These are phyloP conservation scores for Sitta carolinensis DNA, from an alignment of 2,797 vertebrate species.

Conservation along the genomic window DNA sequence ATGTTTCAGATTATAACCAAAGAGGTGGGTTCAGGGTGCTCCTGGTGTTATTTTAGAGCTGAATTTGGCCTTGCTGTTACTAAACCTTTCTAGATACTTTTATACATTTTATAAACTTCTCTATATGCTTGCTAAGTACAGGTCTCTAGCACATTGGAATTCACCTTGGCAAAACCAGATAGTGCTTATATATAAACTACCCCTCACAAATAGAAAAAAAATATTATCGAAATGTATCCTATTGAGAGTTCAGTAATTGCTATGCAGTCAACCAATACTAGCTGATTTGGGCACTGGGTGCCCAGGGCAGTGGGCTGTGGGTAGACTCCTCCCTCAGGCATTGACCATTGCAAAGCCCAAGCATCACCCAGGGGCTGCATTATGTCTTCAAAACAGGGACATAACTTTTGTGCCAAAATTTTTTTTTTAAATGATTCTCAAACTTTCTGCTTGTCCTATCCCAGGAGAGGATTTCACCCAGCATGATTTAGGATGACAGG, in stretches of 20 bases:
- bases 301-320: rapidly evolving
- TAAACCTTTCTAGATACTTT: not conserved
- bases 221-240: not conserved
- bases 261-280: not conserved
- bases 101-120: not conserved
- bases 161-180: not conserved
- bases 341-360: not conserved
- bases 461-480: not conserved
- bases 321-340: not conserved
- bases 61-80: not conserved
- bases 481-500: not conserved
- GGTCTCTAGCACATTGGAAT: not conserved
- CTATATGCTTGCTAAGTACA: not conserved
- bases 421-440: not conserved
- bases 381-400: not conserved
- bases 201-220: not conserved
- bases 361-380: not conserved
- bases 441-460: not conserved
- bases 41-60: not conserved
- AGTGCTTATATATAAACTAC: not conserved
- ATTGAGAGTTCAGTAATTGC: not conserved
- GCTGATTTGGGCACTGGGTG: rapidly evolving
- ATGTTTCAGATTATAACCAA: not conserved
- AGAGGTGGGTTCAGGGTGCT: not conserved
- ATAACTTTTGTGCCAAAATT: not conserved